phyloP scores from a whole-genome alignment of 2,113 vertebrate genomes.

The Lipophrys pholis region DNA sequence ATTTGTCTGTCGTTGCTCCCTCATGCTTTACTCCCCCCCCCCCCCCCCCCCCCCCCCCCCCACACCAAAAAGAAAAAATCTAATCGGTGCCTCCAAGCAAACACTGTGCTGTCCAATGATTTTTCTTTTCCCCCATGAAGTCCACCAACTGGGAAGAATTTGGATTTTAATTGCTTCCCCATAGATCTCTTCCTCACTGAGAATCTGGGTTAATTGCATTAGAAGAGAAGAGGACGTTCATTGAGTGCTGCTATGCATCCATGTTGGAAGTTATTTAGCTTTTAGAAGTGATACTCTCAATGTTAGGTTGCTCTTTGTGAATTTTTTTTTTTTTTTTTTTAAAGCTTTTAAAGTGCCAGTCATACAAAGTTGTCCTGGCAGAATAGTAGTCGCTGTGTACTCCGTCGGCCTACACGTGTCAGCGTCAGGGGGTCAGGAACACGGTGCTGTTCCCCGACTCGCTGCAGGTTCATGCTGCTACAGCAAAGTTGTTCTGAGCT shows the following conservation, averaged over 20 bases:
- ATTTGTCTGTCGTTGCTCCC: too few relatives aligned
- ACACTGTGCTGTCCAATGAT: slow-evolving; percentile 41
- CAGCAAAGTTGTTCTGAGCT: slow-evolving; percentile 11
- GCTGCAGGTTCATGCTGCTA: slow-evolving; percentile 18
- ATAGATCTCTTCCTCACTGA: slow-evolving; percentile 69
- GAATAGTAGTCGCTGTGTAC: slow-evolving; percentile 18
- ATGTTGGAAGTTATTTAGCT: slow-evolving; percentile 40
- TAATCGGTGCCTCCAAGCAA: slow-evolving; percentile 46
- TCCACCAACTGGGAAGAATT: slow-evolving; percentile 61
- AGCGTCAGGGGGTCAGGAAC: background rate
- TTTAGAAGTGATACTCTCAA: background rate
- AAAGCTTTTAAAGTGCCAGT: slow-evolving; percentile 52
- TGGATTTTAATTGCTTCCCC: slow-evolving; percentile 80
- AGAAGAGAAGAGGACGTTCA: slow-evolving; percentile 61
- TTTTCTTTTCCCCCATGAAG: slow-evolving; percentile 44
- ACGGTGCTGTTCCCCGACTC: slow-evolving; percentile 7
- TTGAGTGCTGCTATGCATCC: slow-evolving; percentile 42
- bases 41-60: too few relatives aligned
- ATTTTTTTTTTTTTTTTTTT: background rate
- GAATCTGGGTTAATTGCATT: slow-evolving; percentile 80
- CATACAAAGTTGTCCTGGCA: slow-evolving; percentile 23
- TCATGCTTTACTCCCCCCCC: too few relatives aligned
- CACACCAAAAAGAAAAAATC: slow-evolving; percentile 28
- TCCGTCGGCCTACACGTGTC: slow-evolving; percentile 28
- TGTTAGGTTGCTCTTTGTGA: slow-evolving; percentile 29